phyloP scores from a whole-genome alignment of 2,797 vertebrate species.

The Ceyx erithaca region DNA sequence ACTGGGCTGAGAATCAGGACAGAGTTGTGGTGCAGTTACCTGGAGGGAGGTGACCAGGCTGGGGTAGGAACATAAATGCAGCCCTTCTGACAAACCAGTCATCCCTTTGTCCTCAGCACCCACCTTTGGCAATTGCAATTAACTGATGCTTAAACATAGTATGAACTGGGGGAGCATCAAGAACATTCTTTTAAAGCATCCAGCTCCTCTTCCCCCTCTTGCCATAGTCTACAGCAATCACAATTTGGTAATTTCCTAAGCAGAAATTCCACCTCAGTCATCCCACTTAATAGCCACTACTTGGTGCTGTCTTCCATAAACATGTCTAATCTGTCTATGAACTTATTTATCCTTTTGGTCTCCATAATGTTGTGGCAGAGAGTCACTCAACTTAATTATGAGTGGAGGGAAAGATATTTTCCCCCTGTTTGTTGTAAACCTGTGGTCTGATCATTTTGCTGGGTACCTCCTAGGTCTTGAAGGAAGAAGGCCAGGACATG shows the following conservation, averaged over 20 bases:
- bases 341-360: neutral
- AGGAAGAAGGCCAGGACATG: neutral
- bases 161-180: neutral
- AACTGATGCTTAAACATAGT: neutral
- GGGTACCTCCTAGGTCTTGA: neutral
- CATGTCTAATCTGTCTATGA: neutral
- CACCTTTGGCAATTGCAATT: neutral
- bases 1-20: neutral
- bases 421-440: neutral
- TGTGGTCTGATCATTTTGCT: neutral
- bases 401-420: neutral
- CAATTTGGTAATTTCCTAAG: neutral
- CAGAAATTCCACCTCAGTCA: neutral
- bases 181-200: neutral
- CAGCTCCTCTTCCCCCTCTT: neutral
- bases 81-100: neutral
- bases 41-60: neutral
- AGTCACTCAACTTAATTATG: neutral
- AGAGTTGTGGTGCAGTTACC: neutral
- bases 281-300: neutral
- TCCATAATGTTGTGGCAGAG: neutral
- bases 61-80: neutral
- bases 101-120: neutral
- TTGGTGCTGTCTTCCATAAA: neutral
- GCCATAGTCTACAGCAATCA: neutral